Base-by-base conservation (phyloP, 2,888 invertebrate species). In the Megalurothrips usitatus region DNA sequence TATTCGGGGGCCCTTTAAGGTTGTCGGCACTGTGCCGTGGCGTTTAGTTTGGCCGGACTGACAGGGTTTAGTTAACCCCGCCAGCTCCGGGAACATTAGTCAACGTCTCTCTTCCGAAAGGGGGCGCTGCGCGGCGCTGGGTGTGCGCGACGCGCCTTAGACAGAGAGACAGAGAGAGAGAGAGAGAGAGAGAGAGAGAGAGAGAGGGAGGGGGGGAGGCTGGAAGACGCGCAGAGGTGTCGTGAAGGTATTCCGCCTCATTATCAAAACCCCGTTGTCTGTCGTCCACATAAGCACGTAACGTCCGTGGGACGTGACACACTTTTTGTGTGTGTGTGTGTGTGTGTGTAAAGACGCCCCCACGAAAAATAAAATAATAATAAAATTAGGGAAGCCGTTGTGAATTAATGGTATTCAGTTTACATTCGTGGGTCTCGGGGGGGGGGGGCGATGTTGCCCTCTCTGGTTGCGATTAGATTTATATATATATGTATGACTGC, bases 41-140 rank as follows among this genome's bases (percentile, higher is more conserved):
- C 34, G 34, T 43, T 43, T 43, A 43, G 34, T 4, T 58, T 58
- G 58, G 58, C 17, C 68, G 26, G 68, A 75, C 26, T 75, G 68
- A 75, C 68, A 75, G 68, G 26, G 23, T 75, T 75, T 75, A 75
- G 68, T 75, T 75, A 75, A 75, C 68, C 68, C 68, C 68, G 68
- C 26, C 68, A 23, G 68, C 68, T 75, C 68, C 68, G 26, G 68
- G 68, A 23, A 8, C 68, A 75, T 75, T 75, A 75, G 68, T 75
- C 68, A 75, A 75, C 68, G 68, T 75, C 68, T 26, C 58, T 14
- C 58, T n/a, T n/a, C 19, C 58, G 58, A 14, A n/a, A 17, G n/a
- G 19, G 58, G 19, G 58, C 58, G 58, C 58, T 17, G 19, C 58
- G 58, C 58, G 0, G 17, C 19, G 58, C 58, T 4, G 58, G 58